A percentile compares a stretch with the other conserved stretches of the same genome.
phyloP scores from a whole-genome alignment of 2,888 invertebrate genomes.

The Polyommatus iphigenia region DNA sequence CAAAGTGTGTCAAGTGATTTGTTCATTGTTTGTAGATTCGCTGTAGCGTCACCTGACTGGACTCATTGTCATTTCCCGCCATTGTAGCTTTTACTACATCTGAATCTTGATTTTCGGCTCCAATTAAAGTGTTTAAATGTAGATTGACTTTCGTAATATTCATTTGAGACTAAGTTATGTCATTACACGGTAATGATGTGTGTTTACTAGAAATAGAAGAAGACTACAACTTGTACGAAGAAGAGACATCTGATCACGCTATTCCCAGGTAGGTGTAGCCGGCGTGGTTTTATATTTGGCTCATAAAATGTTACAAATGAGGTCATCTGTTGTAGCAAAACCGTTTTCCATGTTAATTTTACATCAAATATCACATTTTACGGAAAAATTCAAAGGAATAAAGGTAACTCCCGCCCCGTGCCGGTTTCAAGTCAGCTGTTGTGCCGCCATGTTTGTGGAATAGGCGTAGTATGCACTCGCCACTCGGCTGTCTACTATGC shows the following conservation, averaged over 20 bases:
- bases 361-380: not conserved
- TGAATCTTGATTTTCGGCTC: slow-evolving; percentile 49
- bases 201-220: slow-evolving; percentile 79
- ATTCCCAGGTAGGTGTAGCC: slow-evolving; percentile 74
- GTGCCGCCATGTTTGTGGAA: slow-evolving; percentile 80
- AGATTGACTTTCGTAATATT: slow-evolving; percentile 52
- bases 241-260: slow-evolving; percentile 79
- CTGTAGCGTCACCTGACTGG: slow-evolving; percentile 79
- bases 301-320: slow-evolving; percentile 28
- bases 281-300: slow-evolving; percentile 64
- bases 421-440: slow-evolving; percentile 80
- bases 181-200: slow-evolving; percentile 79
- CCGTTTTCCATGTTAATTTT: not conserved
- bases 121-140: slow-evolving; percentile 55
- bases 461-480: slow-evolving; percentile 70
- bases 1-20: slow-evolving; percentile 49
- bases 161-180: slow-evolving; percentile 68
- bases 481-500: slow-evolving; percentile 39
- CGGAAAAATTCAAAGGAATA: slow-evolving; percentile 49
- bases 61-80: slow-evolving; percentile 81
- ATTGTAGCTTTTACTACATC: slow-evolving; percentile 71
- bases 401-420: slow-evolving; percentile 70
- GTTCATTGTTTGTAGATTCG: slow-evolving; percentile 51
- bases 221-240: slow-evolving; percentile 78
- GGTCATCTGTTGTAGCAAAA: not conserved